Conservation (phyloP, 2,797 vertebrate species). For the Acrossocheilus wenchowensis region DNA sequence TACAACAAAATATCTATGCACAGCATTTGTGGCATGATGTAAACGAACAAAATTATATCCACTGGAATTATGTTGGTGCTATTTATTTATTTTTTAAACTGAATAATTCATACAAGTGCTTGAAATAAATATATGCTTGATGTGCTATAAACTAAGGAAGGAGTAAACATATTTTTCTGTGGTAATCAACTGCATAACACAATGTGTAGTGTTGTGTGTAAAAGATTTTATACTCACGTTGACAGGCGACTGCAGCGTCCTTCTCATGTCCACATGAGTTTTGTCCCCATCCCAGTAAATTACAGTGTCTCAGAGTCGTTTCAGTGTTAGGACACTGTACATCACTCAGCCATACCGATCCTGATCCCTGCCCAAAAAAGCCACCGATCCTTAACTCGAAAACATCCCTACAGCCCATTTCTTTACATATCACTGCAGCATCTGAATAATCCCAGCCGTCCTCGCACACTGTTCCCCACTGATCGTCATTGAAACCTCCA, state of each 20-base stretch:
- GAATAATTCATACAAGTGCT: not conserved
- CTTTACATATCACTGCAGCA: slow-evolving; percentile 25
- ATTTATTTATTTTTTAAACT: not conserved
- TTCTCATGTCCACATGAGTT: slow-evolving; percentile 10
- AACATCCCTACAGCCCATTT: slow-evolving; percentile 1
- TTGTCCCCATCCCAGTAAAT: not conserved
- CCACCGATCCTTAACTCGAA: not conserved
- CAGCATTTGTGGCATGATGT: not conserved
- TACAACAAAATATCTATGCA: not conserved
- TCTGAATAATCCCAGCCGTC: not conserved
- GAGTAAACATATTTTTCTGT: not conserved
- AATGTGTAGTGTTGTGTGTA: not conserved
- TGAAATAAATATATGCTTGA: not conserved
- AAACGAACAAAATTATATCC: not conserved
- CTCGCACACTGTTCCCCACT: slow-evolving; percentile 24
- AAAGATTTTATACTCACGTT: not conserved
- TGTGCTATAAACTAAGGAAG: not conserved
- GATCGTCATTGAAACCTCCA: not conserved
- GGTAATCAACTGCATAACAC: not conserved
- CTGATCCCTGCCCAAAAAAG: slow-evolving; percentile 7
- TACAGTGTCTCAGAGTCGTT: not conserved
- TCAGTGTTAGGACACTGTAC: not conserved
- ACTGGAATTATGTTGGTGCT: not conserved
- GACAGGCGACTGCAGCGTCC: slow-evolving; percentile 4
- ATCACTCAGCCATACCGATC: not conserved